Conservation (phyloP, 2,888 invertebrate species). For the Globia sparganii region DNA sequence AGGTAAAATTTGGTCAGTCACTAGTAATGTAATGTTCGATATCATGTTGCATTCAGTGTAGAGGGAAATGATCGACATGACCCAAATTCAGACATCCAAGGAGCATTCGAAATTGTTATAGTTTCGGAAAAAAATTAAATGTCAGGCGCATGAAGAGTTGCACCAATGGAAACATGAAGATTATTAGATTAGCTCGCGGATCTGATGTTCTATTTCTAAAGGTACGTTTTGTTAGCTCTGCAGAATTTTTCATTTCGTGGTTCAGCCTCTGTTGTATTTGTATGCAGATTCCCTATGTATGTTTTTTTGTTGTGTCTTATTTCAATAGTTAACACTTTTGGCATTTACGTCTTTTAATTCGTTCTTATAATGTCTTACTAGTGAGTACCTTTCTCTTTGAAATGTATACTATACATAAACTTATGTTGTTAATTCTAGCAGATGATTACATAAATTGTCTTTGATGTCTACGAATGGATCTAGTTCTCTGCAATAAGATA, state of each 20-base stretch:
- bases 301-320: neutral
- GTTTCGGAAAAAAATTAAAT: constrained; percentile 48
- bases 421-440: neutral
- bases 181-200: constrained; percentile 50
- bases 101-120: constrained; percentile 23
- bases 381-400: neutral
- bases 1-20: constrained; percentile 46
- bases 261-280: constrained; percentile 8
- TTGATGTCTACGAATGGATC: neutral
- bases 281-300: neutral
- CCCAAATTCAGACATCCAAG: constrained; percentile 73
- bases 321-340: neutral
- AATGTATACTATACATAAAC: neutral
- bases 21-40: constrained; percentile 75
- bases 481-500: neutral
- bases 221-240: constrained; percentile 10
- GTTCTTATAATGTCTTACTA: neutral
- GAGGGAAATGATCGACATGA: constrained; percentile 78
- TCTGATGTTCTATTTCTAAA: constrained; percentile 35
- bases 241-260: constrained; percentile 21
- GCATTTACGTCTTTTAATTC: neutral
- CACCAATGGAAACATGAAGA: constrained; percentile 53
- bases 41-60: constrained; percentile 68
- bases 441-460: neutral
- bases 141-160: constrained; percentile 42